Percentiles rank a stretch among this genome's conserved stretches.
Evolutionary conservation across 2,113 vertebrate genomes (phyloP).

Genomic region (Aspidoscelis tigris): DNA sequence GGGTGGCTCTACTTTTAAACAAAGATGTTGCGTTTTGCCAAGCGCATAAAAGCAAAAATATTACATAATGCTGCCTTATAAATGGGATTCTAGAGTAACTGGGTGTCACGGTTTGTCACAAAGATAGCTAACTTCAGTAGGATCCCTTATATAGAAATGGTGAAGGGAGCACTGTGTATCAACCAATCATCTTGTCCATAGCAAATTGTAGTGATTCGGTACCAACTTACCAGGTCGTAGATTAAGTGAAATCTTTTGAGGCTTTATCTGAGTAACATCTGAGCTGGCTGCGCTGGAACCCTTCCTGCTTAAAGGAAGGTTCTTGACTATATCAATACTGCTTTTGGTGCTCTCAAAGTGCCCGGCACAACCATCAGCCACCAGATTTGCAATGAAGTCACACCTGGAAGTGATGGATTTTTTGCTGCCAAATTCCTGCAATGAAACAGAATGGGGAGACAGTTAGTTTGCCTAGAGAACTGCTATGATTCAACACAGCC

Average conservation of each 20-base stretch:
- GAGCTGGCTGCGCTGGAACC: constrained; percentile 77
- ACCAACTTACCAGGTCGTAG: constrained; percentile 86
- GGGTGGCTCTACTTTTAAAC: too few species aligned
- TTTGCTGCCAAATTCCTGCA: constrained; percentile 83
- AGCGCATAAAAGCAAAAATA: too few species aligned
- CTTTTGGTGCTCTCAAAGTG: constrained; percentile 85
- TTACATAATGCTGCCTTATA: too few species aligned
- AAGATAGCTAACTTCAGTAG: too few species aligned
- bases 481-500: constrained; percentile 18
- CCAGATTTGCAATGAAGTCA: constrained; percentile 85
- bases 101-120: too few species aligned
- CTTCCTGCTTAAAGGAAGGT: constrained; percentile 85
- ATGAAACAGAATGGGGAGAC: constrained; percentile 24
- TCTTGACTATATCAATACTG: constrained; percentile 73
- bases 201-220: rapidly evolving
- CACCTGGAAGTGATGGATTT: constrained; percentile 85
- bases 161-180: too few species aligned
- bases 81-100: too few species aligned
- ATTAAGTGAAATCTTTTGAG: constrained; percentile 87
- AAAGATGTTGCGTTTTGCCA: too few species aligned
- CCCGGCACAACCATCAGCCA: constrained; percentile 79
- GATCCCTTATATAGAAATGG: too few species aligned
- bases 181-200: neutral
- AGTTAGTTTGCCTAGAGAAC: constrained; percentile 4
- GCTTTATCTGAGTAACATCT: constrained; percentile 88